These are phyloP conservation scores for Malthinus seriepunctatus DNA, from an alignment of 2,888 invertebrate genomes.

Conservation along the genomic window DNA sequence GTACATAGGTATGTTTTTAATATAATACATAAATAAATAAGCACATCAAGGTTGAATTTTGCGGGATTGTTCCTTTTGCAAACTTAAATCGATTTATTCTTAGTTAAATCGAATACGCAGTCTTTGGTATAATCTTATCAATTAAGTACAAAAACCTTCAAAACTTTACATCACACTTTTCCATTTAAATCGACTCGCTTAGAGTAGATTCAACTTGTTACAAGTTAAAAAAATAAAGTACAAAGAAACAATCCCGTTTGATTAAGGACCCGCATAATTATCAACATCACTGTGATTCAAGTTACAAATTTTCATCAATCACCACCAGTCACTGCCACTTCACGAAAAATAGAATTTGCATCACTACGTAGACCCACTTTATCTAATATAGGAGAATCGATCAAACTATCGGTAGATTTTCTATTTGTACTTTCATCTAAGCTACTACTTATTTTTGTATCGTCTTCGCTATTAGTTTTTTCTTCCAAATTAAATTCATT, in stretches of 20 bases:
- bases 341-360: slow-evolving; percentile 54
- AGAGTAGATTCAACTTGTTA: slow-evolving; percentile 20
- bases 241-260: slow-evolving; percentile 29
- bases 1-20: slow-evolving; percentile 21
- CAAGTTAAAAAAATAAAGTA: slow-evolving; percentile 24
- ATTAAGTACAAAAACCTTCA: slow-evolving; percentile 44
- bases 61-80: slow-evolving; percentile 31
- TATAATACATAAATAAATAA: slow-evolving; percentile 34
- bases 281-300: slow-evolving; percentile 17
- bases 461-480: slow-evolving; percentile 41
- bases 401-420: slow-evolving; percentile 46
- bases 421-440: slow-evolving; percentile 37
- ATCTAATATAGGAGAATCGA: slow-evolving; percentile 53
- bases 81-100: slow-evolving; percentile 28
- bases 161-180: slow-evolving; percentile 31
- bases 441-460: slow-evolving; percentile 20
- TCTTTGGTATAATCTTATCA: slow-evolving; percentile 44
- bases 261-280: slow-evolving; percentile 33
- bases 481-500: slow-evolving; percentile 42
- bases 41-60: slow-evolving; percentile 29
- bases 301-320: slow-evolving; percentile 47
- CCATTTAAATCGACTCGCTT: slow-evolving; percentile 16
- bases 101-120: slow-evolving; percentile 33
- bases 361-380: slow-evolving; percentile 52
- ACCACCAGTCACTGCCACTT: slow-evolving; percentile 60